Evolutionary conservation across 1,140 invertebrate species (phyloP).

Genomic region (Nomia melanderi): DNA sequence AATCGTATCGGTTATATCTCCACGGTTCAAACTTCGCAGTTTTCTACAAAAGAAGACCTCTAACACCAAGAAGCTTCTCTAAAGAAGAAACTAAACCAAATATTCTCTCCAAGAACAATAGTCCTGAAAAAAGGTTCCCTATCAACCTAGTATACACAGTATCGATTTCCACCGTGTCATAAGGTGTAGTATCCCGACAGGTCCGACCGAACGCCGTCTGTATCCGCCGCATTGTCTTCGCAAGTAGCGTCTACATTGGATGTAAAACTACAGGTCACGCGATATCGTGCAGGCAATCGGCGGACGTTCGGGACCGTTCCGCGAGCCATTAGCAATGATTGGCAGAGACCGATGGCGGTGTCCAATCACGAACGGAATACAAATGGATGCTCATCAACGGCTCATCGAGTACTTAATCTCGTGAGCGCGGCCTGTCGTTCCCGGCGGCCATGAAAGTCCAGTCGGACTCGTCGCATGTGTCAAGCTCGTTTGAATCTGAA

Average conservation of each 20-base stretch:
- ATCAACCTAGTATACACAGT: too few species aligned
- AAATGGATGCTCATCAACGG: slow-evolving; percentile 41
- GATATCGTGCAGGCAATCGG: slow-evolving; percentile 1
- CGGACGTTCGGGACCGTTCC: slow-evolving; percentile 11
- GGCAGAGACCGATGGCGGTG: slow-evolving; percentile 29
- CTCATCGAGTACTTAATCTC: slow-evolving; percentile 43
- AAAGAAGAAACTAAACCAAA: too few species aligned
- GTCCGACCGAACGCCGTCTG: neutral
- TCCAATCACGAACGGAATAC: slow-evolving; percentile 27
- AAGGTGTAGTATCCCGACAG: neutral
- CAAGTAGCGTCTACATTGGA: neutral
- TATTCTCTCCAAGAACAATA: too few species aligned
- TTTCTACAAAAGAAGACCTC: too few species aligned
- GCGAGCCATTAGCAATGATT: slow-evolving; percentile 23
- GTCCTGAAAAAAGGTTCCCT: too few species aligned
- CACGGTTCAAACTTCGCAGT: too few species aligned
- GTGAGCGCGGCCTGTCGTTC: slow-evolving; percentile 15
- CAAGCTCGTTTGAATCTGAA: slow-evolving; percentile 4
- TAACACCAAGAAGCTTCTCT: too few species aligned
- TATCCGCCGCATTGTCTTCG: neutral
- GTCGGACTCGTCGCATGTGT: neutral
- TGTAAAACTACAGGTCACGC: slow-evolving; percentile 11
- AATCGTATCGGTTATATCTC: too few species aligned
- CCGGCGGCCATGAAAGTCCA: slow-evolving; percentile 2
- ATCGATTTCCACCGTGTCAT: neutral